Percentiles rank a stretch among this genome's conserved stretches.
Evolutionary conservation across 35 echinoderm and acorn worm genomes (phyloP).

Genomic region (Holothuria glaberrima): DNA sequence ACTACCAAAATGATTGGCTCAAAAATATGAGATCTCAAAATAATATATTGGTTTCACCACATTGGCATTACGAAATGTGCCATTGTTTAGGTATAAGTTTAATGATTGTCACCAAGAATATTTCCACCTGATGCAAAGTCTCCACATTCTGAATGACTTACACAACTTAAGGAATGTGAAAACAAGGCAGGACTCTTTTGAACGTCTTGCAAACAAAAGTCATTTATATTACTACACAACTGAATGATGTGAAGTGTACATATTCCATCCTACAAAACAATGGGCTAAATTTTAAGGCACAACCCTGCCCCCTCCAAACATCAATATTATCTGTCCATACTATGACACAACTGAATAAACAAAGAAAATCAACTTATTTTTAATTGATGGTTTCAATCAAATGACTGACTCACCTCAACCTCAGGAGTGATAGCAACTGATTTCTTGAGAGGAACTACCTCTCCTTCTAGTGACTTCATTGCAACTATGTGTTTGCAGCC

Average conservation of each 20-base stretch:
- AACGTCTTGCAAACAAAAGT: too few relatives aligned
- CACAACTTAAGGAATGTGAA: too few relatives aligned
- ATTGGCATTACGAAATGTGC: too few relatives aligned
- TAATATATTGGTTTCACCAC: too few relatives aligned
- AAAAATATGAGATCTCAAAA: too few relatives aligned
- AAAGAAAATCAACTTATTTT: neutral
- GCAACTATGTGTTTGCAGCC: slow-evolving; percentile 89
- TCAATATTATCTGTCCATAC: neutral
- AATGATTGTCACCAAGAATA: too few relatives aligned
- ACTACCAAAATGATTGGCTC: too few relatives aligned
- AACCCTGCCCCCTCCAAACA: neutral
- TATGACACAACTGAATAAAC: neutral
- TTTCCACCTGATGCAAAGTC: too few relatives aligned
- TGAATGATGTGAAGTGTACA: neutral
- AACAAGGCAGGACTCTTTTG: too few relatives aligned
- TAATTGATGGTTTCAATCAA: neutral
- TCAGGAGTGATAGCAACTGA: slow-evolving; percentile 90
- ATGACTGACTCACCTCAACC: slow-evolving; percentile 77
- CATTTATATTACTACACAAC: too few relatives aligned
- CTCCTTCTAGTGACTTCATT: slow-evolving; percentile 98
- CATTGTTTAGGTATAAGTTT: too few relatives aligned
- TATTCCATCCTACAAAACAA: neutral
- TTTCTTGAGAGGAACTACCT: slow-evolving; percentile 88
- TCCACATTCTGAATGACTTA: too few relatives aligned
- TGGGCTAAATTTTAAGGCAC: neutral